Base-by-base conservation (phyloP, 2,113 vertebrate genomes). In the Syngnathoides biaculeatus region DNA sequence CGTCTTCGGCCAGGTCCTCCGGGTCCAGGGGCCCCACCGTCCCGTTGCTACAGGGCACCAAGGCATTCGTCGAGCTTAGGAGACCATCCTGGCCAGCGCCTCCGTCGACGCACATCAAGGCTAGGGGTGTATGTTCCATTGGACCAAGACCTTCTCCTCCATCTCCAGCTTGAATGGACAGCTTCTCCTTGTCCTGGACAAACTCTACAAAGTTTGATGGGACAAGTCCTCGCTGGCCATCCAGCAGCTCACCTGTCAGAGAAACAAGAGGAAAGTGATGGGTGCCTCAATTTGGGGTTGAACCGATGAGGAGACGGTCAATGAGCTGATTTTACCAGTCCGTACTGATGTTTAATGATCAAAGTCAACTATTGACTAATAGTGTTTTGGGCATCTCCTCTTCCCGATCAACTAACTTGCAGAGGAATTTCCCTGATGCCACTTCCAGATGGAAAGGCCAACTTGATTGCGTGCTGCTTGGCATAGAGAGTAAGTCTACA, bases 181-280 rank as follows among this genome's bases (percentile, higher is more conserved):
- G 13, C 86, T 92, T 90, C 74, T 95, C 94, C 0, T 91, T 95
- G 86, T 98, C 97, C 78, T 98, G 96, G 43, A 98, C 93, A 76
- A 98, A 96, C 71, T 98, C 97, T 82, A 99, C 97, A 11, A 99
- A 99, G 91, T 99, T 99, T 60, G 97, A 99, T 19, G 97, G 97
- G 61, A 99, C 97, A 9, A 99, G 87, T n/a, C 97, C 97, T 84
- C 97, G 87, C 74, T 98, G 97, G 17, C 97, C 97, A 15, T 99
- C 97, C 71, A 98, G 90, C 10, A 99, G 92, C 71, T 99, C 97
- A 9, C 97, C 97, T 99, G 87, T 56, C 70, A 69, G 30, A 73
- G 43, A 67, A 30, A 75, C 15, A 68, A 56, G 15, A 14, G 42
- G 1, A 52, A 4, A 38, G 22, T 26, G 52, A 14, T 14, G 52